Evolutionary conservation across 2,888 invertebrate species (phyloP).

Genomic region (Steinernema scapterisci): DNA sequence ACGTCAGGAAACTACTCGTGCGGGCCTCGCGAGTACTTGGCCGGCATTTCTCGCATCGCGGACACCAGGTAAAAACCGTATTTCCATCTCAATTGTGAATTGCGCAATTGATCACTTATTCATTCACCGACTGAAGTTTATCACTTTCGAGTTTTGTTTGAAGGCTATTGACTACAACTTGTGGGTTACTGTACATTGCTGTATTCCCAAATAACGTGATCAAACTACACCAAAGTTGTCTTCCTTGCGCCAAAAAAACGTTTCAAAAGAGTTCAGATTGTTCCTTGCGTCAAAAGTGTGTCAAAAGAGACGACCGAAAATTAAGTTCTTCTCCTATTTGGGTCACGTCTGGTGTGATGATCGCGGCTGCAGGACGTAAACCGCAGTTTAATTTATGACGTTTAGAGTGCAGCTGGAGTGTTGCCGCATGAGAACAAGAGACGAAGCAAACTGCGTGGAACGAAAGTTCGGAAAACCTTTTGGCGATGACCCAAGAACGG

Average conservation of each 20-base stretch:
- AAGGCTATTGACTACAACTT: too few relatives aligned
- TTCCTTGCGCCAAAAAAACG: background rate
- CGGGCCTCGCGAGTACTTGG: constrained; percentile 60
- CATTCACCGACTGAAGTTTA: too few relatives aligned
- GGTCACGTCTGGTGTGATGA: constrained; percentile 7
- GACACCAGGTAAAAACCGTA: constrained; percentile 56
- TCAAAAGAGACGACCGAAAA: constrained; percentile 22
- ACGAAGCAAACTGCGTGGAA: constrained; percentile 61
- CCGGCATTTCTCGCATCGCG: constrained; percentile 63
- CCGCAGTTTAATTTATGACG: background rate
- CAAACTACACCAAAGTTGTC: too few relatives aligned
- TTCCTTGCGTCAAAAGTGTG: constrained; percentile 16
- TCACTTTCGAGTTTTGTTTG: too few relatives aligned
- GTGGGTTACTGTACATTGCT: too few relatives aligned
- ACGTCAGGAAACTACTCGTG: constrained; percentile 47
- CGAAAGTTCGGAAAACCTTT: constrained; percentile 60
- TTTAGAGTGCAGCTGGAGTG: constrained; percentile 65
- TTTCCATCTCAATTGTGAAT: too few relatives aligned
- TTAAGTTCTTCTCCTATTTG: constrained; percentile 5
- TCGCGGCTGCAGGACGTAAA: background rate
- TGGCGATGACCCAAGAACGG: constrained; percentile 56
- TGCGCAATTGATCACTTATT: too few relatives aligned
- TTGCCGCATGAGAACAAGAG: constrained; percentile 61
- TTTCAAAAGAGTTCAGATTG: background rate
- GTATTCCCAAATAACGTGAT: too few relatives aligned